Evolutionary conservation across 2,113 vertebrate genomes (phyloP).

Genomic region (Coreoperca whiteheadi): DNA sequence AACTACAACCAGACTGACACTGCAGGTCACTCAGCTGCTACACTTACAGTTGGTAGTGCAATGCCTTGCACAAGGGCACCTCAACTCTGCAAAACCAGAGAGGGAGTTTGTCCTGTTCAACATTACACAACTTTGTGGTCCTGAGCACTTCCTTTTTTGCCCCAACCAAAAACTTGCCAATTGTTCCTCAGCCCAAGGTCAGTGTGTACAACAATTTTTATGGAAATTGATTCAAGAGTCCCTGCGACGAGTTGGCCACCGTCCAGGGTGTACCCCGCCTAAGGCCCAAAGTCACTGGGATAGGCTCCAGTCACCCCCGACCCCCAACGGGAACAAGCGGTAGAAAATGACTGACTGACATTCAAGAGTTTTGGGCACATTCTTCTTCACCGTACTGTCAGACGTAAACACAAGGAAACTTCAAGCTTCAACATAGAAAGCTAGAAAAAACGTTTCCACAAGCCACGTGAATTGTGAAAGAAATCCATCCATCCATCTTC

Average conservation of each 20-base stretch:
- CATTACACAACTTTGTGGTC: not conserved
- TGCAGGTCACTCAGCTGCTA: not conserved
- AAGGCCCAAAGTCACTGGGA: too few species aligned
- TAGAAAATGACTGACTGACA: too few species aligned
- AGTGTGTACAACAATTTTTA: not conserved
- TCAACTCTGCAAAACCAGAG: not conserved
- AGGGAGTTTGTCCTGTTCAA: not conserved
- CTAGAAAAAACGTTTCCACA: not conserved
- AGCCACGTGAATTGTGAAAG: not conserved
- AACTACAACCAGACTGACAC: not conserved
- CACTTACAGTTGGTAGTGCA: not conserved
- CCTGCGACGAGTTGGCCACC: too few species aligned
- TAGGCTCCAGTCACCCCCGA: too few species aligned
- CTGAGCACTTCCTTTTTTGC: too few species aligned
- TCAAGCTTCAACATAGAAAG: not conserved
- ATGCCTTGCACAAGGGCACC: not conserved
- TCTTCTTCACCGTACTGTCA: not conserved
- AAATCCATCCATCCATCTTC: too few species aligned
- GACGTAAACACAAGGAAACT: not conserved
- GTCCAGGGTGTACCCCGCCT: too few species aligned
- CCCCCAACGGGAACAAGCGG: too few species aligned
- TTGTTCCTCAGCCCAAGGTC: not conserved
- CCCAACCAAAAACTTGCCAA: not conserved
- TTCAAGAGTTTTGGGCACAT: conserved; percentile 1
- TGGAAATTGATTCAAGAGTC: conserved; percentile 22